Base-by-base conservation (phyloP, 2,113 vertebrate species). In the Ascaphus truei region DNA sequence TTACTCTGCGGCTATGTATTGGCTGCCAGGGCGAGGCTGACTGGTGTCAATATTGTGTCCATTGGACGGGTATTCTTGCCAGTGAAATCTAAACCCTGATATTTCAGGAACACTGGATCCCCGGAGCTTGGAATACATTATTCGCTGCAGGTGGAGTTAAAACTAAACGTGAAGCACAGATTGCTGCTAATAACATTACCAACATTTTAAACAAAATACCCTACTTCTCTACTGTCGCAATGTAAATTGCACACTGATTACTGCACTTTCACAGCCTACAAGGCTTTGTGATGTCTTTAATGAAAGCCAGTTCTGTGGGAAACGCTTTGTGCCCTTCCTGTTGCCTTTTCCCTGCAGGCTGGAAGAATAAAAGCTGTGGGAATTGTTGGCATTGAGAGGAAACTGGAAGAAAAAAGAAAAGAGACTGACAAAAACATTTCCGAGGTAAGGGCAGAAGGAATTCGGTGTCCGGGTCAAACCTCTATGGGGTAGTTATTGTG, bases 351-450 rank as follows among this genome's bases (percentile, higher is more conserved):
- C 62, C 78, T 76, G 51, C 77, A 99, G 96, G 71, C 92, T 88
- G 94, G 95, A 94, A 96, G 90, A 89, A 89, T 93, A 72, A 92
- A 93, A 12, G 97, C 96, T 13, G 95, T 94, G 68, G 97, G 97
- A 75, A 99, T 99, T 85, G 93, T 99, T 67, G 95, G 97, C 48
- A 99, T 99, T 11, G 96, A 99, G 83, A 92, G 96, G 82, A 99
- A 99, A 79, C 85, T 99, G 58, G 96, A 99, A 81, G 94, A 98
- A 86, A 98, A 92, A 83, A 94, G 97, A 84, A 99, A 98, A 90
- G 97, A 99, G 85, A 98, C 92, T 0, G 97, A 99, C 87, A 99
- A 98, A 92, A 98, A 98, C 81, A 99, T 99, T 90, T 98, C 95
- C 12, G 96, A 98, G 93, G 96, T 98, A 88, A 82, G 72, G 16